Percentiles rank a stretch among this genome's conserved stretches.
phyloP scores from a whole-genome alignment of 2,113 vertebrate genomes.

The Gymnarchus niloticus region DNA sequence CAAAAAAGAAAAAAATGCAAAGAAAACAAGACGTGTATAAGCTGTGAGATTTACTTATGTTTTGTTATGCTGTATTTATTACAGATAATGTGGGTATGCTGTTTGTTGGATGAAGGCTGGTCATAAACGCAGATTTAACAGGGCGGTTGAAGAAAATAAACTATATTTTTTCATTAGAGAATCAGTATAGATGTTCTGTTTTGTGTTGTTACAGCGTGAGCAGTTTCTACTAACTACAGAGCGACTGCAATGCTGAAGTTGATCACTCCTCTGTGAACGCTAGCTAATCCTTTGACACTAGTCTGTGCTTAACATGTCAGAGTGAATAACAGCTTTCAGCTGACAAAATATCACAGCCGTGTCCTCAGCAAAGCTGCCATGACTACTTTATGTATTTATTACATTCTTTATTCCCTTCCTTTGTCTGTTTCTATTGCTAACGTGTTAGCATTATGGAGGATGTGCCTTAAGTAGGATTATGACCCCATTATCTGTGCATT shows the following conservation, averaged over 20 bases:
- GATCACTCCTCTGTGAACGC: background rate
- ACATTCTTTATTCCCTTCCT: background rate
- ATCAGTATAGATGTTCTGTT: background rate
- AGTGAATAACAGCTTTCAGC: background rate
- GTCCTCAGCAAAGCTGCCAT: background rate
- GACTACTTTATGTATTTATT: background rate
- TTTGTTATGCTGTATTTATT: constrained; percentile 21
- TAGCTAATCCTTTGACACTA: background rate
- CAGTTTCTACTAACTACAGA: background rate
- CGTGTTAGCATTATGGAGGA: constrained; percentile 1
- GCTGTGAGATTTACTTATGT: constrained; percentile 16
- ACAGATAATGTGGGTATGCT: constrained; percentile 26
- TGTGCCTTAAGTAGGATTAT: constrained; percentile 27
- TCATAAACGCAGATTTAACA: background rate
- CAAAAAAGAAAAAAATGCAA: constrained; percentile 4
- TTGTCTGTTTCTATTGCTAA: background rate
- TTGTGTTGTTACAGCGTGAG: background rate
- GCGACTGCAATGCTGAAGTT: background rate
- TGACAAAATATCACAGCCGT: background rate
- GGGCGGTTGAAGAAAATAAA: constrained; percentile 8
- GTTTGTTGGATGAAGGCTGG: constrained; percentile 28
- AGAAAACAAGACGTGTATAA: background rate
- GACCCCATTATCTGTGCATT: background rate
- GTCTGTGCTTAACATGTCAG: background rate
- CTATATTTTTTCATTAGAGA: constrained; percentile 16